Percentiles rank a stretch among this genome's conserved stretches.
phyloP scores from a whole-genome alignment of 2,113 vertebrate genomes.

The Microcebus murinus region DNA sequence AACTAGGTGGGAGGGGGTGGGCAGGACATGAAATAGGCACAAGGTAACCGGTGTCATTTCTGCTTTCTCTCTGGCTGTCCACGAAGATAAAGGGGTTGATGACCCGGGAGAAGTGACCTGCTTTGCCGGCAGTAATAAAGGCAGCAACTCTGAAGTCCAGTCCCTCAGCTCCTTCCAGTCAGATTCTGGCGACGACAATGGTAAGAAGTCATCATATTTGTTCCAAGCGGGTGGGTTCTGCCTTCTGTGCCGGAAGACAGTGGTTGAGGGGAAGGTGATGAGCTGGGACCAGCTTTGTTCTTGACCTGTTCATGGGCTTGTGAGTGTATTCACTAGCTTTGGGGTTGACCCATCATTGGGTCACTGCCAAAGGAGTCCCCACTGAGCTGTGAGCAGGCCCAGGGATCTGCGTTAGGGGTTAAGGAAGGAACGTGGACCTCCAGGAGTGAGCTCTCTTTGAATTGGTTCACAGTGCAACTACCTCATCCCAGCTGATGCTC shows the following conservation, averaged over 20 bases:
- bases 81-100: slow-evolving; percentile 92
- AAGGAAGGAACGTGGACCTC: background rate
- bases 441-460: background rate
- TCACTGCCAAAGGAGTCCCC: background rate
- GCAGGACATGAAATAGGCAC: slow-evolving; percentile 16
- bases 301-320: background rate
- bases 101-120: slow-evolving; percentile 94
- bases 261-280: background rate
- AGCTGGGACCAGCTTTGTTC: background rate
- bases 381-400: background rate
- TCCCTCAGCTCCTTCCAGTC: slow-evolving; percentile 98
- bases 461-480: background rate
- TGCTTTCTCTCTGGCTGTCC: slow-evolving; percentile 80
- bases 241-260: background rate
- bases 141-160: slow-evolving; percentile 96
- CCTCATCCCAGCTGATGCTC: background rate
- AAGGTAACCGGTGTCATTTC: slow-evolving; percentile 68
- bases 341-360: background rate
- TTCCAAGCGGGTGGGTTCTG: background rate
- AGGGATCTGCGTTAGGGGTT: background rate
- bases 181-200: slow-evolving; percentile 97
- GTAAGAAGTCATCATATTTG: slow-evolving; percentile 85
- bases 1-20: background rate
- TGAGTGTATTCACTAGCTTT: background rate
- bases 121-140: slow-evolving; percentile 96